Evolutionary conservation across 2,113 vertebrate genomes (phyloP).

Genomic region (Leucopsar rothschildi): DNA sequence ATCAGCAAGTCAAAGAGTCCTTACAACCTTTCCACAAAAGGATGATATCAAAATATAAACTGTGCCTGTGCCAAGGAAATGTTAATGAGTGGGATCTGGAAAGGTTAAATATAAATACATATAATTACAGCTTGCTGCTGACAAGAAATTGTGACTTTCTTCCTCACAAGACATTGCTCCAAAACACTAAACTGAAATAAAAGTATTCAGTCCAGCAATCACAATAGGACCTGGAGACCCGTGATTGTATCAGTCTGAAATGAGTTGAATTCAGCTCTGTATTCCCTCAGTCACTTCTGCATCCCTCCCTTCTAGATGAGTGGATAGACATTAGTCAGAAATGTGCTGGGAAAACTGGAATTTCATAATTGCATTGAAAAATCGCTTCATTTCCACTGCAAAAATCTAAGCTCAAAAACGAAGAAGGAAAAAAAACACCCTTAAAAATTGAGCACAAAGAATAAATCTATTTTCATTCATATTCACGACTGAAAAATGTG

Average conservation of each 20-base stretch:
- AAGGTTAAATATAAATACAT: conserved; percentile 74
- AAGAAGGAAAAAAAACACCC: neutral
- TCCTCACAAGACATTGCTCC: conserved; percentile 5
- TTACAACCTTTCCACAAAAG: conserved; percentile 40
- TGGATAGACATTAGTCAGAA: neutral
- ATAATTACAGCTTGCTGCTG: conserved; percentile 66
- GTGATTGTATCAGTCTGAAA: conserved; percentile 25
- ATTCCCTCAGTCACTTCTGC: neutral
- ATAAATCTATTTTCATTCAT: neutral
- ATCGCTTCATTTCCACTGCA: neutral
- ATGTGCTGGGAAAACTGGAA: neutral
- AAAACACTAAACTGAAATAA: conserved; percentile 60
- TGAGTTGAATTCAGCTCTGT: neutral
- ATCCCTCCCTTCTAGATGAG: neutral
- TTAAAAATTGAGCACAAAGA: neutral
- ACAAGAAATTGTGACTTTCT: conserved; percentile 65
- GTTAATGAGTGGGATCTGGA: conserved; percentile 62
- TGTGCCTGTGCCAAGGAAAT: conserved; percentile 19
- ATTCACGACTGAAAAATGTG: neutral
- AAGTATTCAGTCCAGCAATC: conserved; percentile 44
- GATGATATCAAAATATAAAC: conserved; percentile 56
- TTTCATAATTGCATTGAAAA: neutral
- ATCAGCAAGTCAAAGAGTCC: conserved; percentile 23
- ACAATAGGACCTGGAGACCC: conserved; percentile 20
- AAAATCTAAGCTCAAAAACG: neutral